A percentile compares a stretch with the other conserved stretches of the same genome.
These are phyloP conservation scores for Cyclura pinguis DNA, from an alignment of 2,797 vertebrate genomes.

Conservation along the genomic window DNA sequence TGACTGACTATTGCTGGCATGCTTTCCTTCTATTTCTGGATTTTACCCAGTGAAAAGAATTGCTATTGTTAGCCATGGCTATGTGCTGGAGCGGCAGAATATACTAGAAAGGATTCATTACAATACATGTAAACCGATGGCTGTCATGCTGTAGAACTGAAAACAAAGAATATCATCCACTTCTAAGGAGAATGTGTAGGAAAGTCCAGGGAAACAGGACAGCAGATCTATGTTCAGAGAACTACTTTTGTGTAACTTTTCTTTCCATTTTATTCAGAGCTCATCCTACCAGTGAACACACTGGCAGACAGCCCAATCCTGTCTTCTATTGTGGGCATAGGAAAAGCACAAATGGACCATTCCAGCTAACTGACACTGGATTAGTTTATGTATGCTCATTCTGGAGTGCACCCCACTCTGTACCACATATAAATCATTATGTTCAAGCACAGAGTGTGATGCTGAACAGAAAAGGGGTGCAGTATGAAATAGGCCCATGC, in stretches of 20 bases:
- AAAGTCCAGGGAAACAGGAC: constrained; percentile 16
- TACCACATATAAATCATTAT: not conserved
- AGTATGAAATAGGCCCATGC: not conserved
- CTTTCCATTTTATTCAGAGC: not conserved
- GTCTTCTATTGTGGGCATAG: not conserved
- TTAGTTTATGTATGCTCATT: not conserved
- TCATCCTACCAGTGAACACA: not conserved
- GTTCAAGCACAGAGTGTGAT: not conserved
- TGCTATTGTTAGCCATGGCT: constrained; percentile 54
- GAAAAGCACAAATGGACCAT: not conserved
- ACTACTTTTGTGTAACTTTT: constrained; percentile 42
- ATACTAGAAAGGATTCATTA: constrained; percentile 53
- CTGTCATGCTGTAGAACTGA: constrained; percentile 47
- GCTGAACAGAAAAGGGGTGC: not conserved
- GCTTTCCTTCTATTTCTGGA: not conserved
- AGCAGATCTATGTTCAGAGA: constrained; percentile 46
- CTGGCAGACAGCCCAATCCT: not conserved
- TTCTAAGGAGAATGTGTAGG: not conserved
- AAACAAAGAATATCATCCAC: constrained; percentile 61
- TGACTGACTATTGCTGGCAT: constrained; percentile 32
- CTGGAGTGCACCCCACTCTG: not conserved
- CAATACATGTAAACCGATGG: constrained; percentile 51
- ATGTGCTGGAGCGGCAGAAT: constrained; percentile 57
- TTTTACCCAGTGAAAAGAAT: not conserved
- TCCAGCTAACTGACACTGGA: not conserved